phyloP scores from a whole-genome alignment of 1,140 invertebrate genomes.

The Hyphantria cunea region DNA sequence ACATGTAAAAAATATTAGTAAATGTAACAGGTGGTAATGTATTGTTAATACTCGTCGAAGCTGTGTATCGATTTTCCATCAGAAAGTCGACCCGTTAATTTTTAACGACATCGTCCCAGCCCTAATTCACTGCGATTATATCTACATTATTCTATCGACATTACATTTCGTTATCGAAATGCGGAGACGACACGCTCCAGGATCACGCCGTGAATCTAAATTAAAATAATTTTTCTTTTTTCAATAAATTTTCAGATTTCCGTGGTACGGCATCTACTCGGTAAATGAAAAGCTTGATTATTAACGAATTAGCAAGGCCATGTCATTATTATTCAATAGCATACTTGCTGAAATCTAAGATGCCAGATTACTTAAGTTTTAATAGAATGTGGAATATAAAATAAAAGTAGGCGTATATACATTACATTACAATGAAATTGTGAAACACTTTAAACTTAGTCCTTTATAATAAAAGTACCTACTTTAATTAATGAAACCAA shows the following conservation, averaged over 20 bases:
- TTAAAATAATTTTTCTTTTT: conserved; percentile 7
- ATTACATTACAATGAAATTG: too few relatives aligned
- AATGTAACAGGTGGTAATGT: conserved; percentile 6
- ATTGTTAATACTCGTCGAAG: conserved; percentile 24
- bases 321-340: conserved; percentile 33
- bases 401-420: too few relatives aligned
- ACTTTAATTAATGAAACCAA: too few relatives aligned
- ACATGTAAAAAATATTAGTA: neutral
- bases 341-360: conserved; percentile 8
- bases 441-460: too few relatives aligned
- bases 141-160: conserved; percentile 51
- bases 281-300: conserved; percentile 33
- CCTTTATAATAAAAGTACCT: too few relatives aligned
- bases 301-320: conserved; percentile 34
- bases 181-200: conserved; percentile 32
- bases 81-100: conserved; percentile 59
- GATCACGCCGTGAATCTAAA: conserved; percentile 5
- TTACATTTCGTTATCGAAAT: conserved; percentile 54
- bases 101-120: conserved; percentile 54
- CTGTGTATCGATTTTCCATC: conserved; percentile 65
- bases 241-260: neutral
- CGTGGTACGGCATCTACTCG: neutral
- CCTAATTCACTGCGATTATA: conserved; percentile 63
- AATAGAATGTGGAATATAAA: conserved; percentile 3
- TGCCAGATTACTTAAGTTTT: conserved; percentile 26